Percentiles rank a stretch among this genome's conserved stretches.
Evolutionary conservation across 2,888 invertebrate genomes (phyloP).

Genomic region (Isotomurus palustris): DNA sequence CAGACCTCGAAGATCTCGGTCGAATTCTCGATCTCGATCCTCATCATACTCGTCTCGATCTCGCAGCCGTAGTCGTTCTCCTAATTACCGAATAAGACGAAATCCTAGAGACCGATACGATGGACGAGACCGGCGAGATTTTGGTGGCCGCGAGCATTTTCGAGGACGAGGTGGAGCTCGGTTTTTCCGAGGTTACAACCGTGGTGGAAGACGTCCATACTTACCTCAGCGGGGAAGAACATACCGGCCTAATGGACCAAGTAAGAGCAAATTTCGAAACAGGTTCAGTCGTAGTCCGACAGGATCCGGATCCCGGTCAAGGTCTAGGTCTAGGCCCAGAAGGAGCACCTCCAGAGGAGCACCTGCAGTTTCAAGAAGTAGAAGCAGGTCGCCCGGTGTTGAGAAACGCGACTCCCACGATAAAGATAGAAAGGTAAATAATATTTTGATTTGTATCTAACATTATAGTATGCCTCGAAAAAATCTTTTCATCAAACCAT

Average conservation of each 20-base stretch:
- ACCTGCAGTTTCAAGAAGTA: too few relatives aligned
- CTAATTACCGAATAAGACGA: neutral
- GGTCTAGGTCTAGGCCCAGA: constrained; percentile 5
- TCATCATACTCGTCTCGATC: constrained; percentile 21
- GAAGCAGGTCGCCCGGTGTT: neutral
- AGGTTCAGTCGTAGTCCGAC: constrained; percentile 34
- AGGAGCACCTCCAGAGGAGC: constrained; percentile 2
- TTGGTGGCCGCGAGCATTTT: neutral
- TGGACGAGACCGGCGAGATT: constrained; percentile 5
- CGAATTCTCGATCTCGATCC: constrained; percentile 19
- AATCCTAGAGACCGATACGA: neutral
- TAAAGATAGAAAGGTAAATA: too few relatives aligned
- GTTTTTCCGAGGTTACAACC: constrained; percentile 28
- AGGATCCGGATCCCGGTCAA: constrained; percentile 21
- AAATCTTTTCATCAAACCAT: too few relatives aligned
- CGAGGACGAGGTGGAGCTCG: constrained; percentile 21
- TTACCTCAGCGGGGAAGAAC: constrained; percentile 6
- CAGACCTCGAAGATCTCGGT: constrained; percentile 9
- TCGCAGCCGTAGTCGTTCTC: constrained; percentile 14
- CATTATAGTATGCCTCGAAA: too few relatives aligned
- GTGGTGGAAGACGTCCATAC: constrained; percentile 19
- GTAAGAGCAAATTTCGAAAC: constrained; percentile 30
- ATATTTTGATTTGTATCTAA: too few relatives aligned
- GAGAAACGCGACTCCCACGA: too few relatives aligned
- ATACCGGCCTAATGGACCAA: constrained; percentile 3